Evolutionary conservation across 2,888 invertebrate species (phyloP), one percentile per base, ranked within the genome.

Genomic region (Apotomis betuletana): DNA sequence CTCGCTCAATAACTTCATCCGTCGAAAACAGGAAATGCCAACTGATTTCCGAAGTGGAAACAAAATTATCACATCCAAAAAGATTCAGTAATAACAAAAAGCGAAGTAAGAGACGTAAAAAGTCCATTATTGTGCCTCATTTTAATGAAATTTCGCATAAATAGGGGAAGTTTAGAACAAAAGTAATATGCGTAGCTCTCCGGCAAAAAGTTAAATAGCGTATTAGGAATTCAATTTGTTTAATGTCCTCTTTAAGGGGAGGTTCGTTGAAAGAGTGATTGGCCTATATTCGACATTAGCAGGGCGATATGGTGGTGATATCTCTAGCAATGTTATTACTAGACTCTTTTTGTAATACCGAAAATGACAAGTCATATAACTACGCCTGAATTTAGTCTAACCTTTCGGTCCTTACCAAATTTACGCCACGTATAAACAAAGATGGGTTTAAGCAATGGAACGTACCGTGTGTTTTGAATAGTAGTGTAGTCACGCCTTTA

Each of bases 151-250:
- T 86, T 82, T 79, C 76, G 74, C 83, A 84, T 85, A 88, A 89
- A 89, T 86, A 89, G 87, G 83, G 80, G 80, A 89, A 90, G 84
- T 89, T 90, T 85, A 79, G 79, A 87, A 89, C 83, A 86, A 88
- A 89, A 87, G 87, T 86, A 87, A 87, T 87, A 86, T 84, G 80
- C 83, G 83, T 81, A 82, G 83, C 87, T 87, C 87, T 82, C 78
- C 77, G 74, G 75, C 82, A 83, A 86, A 87, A 91, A 91, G 91
- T 91, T 91, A 87, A 90, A 91, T 90, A 87, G 87, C 87, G 81
- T 88, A 87, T 91, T 90, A 88, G 80, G 84, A 84, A 89, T 91
- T 90, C 87, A 90, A 88, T 90, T 89, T 86, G 82, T 85, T 87
- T 87, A 88, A 87, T 86, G 85, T 81, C 79, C 79, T 82, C 80